These are phyloP conservation scores for Drosophila tripunctata DNA, from an alignment of 2,888 invertebrate genomes.

Conservation along the genomic window DNA sequence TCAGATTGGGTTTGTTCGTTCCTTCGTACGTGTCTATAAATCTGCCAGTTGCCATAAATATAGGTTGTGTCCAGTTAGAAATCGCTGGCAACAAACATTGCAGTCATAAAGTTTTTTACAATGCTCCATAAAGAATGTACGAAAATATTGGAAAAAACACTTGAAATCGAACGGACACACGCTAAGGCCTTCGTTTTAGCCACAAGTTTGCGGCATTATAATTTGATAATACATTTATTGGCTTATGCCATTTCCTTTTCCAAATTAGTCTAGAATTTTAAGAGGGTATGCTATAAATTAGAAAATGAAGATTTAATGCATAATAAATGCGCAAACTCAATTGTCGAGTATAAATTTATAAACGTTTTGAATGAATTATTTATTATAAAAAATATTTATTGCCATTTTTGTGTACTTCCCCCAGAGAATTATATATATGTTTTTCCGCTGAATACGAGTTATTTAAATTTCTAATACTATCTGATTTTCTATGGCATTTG, in stretches of 20 bases:
- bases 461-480: constrained; percentile 3
- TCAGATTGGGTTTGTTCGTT: constrained; percentile 5
- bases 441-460: not conserved
- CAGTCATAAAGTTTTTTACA: constrained; percentile 33
- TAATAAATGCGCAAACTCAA: constrained; percentile 10
- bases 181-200: constrained; percentile 9
- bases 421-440: not conserved
- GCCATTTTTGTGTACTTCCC: constrained; percentile 2
- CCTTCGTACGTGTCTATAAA: constrained; percentile 31
- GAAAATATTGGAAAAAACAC: constrained; percentile 28
- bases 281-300: constrained; percentile 21
- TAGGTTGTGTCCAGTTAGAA: not conserved
- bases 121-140: constrained; percentile 2
- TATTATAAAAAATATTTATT: not conserved
- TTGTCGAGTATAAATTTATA: too few species aligned
- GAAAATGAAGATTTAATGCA: constrained; percentile 22
- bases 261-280: constrained; percentile 1
- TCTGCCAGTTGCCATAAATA: constrained; percentile 22
- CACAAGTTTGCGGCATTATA: not conserved
- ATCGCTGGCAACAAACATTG: constrained; percentile 28
- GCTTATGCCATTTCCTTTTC: constrained; percentile 2
- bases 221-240: constrained; percentile 33
- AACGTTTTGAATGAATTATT: constrained; percentile 10
- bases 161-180: constrained; percentile 28
- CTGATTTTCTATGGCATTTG: constrained; percentile 15